These are phyloP conservation scores for Synergus gifuensis DNA, from an alignment of 2,888 invertebrate species.

Conservation along the genomic window DNA sequence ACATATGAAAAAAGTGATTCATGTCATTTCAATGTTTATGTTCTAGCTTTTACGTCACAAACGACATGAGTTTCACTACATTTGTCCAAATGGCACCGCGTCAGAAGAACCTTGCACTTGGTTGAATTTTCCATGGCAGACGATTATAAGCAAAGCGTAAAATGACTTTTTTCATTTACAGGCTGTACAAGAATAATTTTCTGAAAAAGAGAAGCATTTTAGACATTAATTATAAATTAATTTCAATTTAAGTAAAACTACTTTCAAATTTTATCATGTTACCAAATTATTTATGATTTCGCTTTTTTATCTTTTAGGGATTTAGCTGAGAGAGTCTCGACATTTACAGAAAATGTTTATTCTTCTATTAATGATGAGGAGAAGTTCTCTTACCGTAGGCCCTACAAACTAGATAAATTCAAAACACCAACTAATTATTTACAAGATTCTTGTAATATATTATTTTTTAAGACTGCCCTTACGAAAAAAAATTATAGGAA, in stretches of 20 bases:
- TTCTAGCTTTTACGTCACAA: constrained; percentile 20
- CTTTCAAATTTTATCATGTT: too few species aligned
- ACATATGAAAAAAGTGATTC: too few species aligned
- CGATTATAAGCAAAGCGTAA: constrained; percentile 84
- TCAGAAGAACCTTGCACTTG: constrained; percentile 83
- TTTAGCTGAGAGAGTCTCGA: too few species aligned
- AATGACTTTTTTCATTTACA: constrained; percentile 18
- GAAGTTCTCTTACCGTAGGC: not conserved
- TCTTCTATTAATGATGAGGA: too few species aligned
- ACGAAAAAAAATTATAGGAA: too few species aligned
- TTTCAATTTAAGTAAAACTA: too few species aligned
- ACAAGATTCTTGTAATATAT: not conserved
- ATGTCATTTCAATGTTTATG: not conserved
- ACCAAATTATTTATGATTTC: too few species aligned
- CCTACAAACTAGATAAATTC: not conserved
- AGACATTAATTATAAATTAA: too few species aligned
- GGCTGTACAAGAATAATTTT: too few species aligned
- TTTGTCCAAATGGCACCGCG: constrained; percentile 87
- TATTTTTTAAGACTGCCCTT: too few species aligned
- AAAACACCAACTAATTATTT: constrained; percentile 3
- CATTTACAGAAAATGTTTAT: too few species aligned
- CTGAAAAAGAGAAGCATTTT: too few species aligned
- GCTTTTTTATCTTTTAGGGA: constrained; percentile 67
- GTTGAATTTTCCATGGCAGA: constrained; percentile 90
- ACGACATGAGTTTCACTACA: constrained; percentile 77